phyloP scores from a whole-genome alignment of 2,113 vertebrate species.

The Dipodomys spectabilis region DNA sequence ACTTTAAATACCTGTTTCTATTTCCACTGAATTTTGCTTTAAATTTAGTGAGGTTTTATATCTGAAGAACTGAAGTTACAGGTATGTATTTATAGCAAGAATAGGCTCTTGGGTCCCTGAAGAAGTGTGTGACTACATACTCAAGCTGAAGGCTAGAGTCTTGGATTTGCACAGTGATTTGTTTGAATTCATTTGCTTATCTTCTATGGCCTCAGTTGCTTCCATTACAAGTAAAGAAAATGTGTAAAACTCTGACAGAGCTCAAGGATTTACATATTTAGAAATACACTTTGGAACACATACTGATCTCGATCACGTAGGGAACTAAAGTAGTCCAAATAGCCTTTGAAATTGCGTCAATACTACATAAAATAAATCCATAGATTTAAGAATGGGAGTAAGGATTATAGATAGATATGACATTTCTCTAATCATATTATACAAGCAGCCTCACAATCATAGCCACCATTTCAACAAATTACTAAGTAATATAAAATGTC shows the following conservation, averaged over 20 bases:
- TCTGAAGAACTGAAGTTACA: background rate
- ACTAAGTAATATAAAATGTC: background rate
- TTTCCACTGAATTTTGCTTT: background rate
- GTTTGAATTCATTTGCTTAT: background rate
- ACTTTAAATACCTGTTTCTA: background rate
- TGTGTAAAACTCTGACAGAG: too few species aligned
- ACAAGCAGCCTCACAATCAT: too few species aligned
- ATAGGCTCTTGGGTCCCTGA: background rate
- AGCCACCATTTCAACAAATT: background rate
- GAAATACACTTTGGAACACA: background rate
- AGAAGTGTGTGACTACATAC: background rate
- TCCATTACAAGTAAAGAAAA: background rate
- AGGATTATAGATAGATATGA: background rate
- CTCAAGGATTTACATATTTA: background rate
- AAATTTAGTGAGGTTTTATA: background rate
- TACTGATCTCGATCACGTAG: too few species aligned
- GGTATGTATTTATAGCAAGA: background rate
- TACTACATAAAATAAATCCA: background rate
- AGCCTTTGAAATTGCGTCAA: background rate
- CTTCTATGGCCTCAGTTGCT: background rate
- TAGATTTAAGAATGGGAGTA: too few species aligned
- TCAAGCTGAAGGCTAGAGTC: accelerated
- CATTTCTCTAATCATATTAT: background rate
- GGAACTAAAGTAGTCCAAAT: background rate
- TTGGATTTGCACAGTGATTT: background rate